Base-by-base conservation (phyloP, 2,113 vertebrate species). In the Camelus bactrianus region DNA sequence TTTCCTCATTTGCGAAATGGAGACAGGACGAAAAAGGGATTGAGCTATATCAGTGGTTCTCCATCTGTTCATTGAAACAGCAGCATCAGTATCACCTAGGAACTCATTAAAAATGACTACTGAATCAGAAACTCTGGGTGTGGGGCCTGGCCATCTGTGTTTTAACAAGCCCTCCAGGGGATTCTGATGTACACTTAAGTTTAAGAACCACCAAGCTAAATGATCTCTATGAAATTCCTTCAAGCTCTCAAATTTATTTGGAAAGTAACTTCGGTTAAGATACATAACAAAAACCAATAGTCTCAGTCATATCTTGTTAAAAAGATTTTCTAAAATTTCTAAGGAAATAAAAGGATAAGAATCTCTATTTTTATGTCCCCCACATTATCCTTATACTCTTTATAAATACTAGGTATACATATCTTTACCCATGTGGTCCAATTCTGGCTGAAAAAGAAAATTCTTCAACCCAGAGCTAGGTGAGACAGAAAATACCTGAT, bases 371-470 rank as follows among this genome's bases (percentile, higher is more conserved):
- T 90, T 83, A 42, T 86, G 54, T 73, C 8, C 42, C 32, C 30
- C 32, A 91, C 10, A 89, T 6, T 52, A 85, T n/a, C 13, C 7
- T 50, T 83, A 19, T 48, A 67, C 67, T 85, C 46, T 67, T 86
- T 89, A 69, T 79, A 94, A 92, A 85, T 69, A 50, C 12, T 62
- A 60, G 67, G 30, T 85, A 75, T 73, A 56, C 24, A 72, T 76
- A 72, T 70, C 8, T 70, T 62, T 42, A 87, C 35, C 8, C 8
- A 64, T 48, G 12, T 91, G 28, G 73, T 52, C 20, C 93, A 82
- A 79, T 79, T 88, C 65, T 80, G 46, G 77, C 62, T 81, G 70
- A 97, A 85, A 77, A 82, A 88, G 7, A 75, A 88, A 87, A 35
- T 32, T 89, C 38, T n/a, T 92, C 35, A 42, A 42, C 28, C 11